Percentiles rank a stretch among this genome's conserved stretches.
Evolutionary conservation across 2,113 vertebrate genomes (phyloP).

Genomic region (Tichodroma muraria): DNA sequence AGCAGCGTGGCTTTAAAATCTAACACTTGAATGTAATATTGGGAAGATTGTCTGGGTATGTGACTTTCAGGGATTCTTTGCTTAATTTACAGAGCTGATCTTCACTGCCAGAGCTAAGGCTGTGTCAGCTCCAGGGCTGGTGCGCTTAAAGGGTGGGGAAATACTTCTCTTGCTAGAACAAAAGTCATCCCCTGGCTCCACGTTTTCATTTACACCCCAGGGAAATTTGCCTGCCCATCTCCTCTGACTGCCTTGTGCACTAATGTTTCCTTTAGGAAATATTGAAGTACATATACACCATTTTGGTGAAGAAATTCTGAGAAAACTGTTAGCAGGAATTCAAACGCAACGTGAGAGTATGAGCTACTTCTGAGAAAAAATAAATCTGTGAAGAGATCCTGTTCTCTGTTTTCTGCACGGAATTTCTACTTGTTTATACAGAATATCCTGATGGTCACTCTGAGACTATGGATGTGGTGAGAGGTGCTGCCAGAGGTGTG

Average conservation of each 20-base stretch:
- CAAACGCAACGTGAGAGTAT: fast-evolving
- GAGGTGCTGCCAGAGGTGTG: not conserved
- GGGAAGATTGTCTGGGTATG: not conserved
- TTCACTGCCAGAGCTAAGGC: not conserved
- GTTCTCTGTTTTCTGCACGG: not conserved
- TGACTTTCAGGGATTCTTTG: not conserved
- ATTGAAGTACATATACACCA: not conserved
- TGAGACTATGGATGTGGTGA: not conserved
- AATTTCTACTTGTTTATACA: not conserved
- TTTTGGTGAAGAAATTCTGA: not conserved
- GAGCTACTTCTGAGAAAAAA: not conserved
- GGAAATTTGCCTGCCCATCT: not conserved
- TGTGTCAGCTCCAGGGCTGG: not conserved
- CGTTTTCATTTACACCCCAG: not conserved
- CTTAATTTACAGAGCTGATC: not conserved
- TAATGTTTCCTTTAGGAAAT: not conserved
- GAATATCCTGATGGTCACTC: not conserved
- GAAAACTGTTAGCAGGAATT: not conserved
- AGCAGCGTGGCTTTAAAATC: not conserved
- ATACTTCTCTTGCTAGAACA: not conserved
- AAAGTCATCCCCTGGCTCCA: not conserved
- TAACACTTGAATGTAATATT: not conserved
- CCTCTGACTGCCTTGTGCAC: not conserved
- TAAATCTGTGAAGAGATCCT: not conserved
- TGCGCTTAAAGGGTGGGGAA: not conserved